A percentile compares a stretch with the other conserved stretches of the same genome.
Evolutionary conservation across 2,888 invertebrate genomes (phyloP).

Genomic region (Odontocerum albicorne): DNA sequence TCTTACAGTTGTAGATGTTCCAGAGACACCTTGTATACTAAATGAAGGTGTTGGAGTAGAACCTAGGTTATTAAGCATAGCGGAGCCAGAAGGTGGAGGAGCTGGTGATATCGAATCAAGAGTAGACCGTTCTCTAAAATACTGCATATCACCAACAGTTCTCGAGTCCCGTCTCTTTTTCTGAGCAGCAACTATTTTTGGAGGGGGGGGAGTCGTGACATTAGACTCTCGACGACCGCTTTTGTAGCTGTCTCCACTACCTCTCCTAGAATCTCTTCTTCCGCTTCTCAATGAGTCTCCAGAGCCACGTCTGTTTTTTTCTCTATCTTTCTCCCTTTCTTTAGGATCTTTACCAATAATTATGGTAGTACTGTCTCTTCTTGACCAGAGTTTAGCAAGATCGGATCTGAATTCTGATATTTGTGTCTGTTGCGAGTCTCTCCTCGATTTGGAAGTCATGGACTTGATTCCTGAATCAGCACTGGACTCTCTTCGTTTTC

Average conservation of each 20-base stretch:
- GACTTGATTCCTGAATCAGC: conserved; percentile 84
- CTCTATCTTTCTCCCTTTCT: conserved; percentile 46
- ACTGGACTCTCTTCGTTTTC: conserved; percentile 84
- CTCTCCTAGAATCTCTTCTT: conserved; percentile 50
- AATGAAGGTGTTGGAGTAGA: conserved; percentile 15
- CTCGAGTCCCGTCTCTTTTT: conserved; percentile 62
- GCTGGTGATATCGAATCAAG: conserved; percentile 24
- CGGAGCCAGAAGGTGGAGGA: not conserved
- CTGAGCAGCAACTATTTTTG: conserved; percentile 65
- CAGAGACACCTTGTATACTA: conserved; percentile 19
- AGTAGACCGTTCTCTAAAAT: conserved; percentile 41
- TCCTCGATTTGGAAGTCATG: conserved; percentile 66
- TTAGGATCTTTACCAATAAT: conserved; percentile 47
- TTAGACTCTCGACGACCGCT: conserved; percentile 71
- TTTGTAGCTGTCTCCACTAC: conserved; percentile 69
- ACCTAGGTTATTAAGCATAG: conserved; percentile 3
- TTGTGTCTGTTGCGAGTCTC: conserved; percentile 69
- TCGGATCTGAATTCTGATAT: conserved; percentile 70
- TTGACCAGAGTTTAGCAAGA: conserved; percentile 70
- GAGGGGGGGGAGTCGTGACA: conserved; percentile 57
- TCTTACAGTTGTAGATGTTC: conserved; percentile 26
- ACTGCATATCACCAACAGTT: conserved; percentile 54
- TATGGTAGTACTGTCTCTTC: conserved; percentile 66
- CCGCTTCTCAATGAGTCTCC: conserved; percentile 55
- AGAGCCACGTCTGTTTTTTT: conserved; percentile 59